A percentile compares a stretch with the other conserved stretches of the same genome.
phyloP scores from a whole-genome alignment of 1,140 invertebrate species.

The Dendrolimus punctatus region DNA sequence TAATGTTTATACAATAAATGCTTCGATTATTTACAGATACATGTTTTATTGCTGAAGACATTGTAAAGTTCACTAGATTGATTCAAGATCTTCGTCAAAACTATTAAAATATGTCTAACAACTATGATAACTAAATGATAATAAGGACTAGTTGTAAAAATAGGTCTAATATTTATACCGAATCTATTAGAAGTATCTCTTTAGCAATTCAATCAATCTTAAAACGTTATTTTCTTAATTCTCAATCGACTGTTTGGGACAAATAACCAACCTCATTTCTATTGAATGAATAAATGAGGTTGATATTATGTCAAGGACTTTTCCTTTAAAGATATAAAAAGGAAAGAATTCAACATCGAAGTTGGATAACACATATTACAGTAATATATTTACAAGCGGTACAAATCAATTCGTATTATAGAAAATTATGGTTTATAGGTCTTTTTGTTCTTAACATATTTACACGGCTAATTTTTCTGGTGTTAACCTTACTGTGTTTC shows the following conservation, averaged over 20 bases:
- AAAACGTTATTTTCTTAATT: no score
- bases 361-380: constrained; percentile 23
- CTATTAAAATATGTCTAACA: constrained; percentile 53
- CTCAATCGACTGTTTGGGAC: no score
- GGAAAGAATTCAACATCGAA: constrained; percentile 18
- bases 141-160: constrained; percentile 66
- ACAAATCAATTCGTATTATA: constrained; percentile 43
- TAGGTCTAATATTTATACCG: constrained; percentile 36
- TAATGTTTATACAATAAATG: constrained; percentile 56
- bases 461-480: constrained; percentile 66
- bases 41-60: constrained; percentile 64
- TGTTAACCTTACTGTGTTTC: constrained; percentile 69
- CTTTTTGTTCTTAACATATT: constrained; percentile 53
- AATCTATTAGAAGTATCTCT: no score
- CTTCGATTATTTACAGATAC: constrained; percentile 63
- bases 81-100: constrained; percentile 31
- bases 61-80: constrained; percentile 46
- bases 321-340: neutral
- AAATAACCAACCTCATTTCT: no score
- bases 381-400: constrained; percentile 57
- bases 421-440: constrained; percentile 47
- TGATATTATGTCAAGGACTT: no score
- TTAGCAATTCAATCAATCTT: no score
- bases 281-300: no score
- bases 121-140: constrained; percentile 54